A percentile compares a stretch with the other conserved stretches of the same genome.
Evolutionary conservation across 1,140 invertebrate genomes (phyloP).

Genomic region (Neotoxoptera formosana): DNA sequence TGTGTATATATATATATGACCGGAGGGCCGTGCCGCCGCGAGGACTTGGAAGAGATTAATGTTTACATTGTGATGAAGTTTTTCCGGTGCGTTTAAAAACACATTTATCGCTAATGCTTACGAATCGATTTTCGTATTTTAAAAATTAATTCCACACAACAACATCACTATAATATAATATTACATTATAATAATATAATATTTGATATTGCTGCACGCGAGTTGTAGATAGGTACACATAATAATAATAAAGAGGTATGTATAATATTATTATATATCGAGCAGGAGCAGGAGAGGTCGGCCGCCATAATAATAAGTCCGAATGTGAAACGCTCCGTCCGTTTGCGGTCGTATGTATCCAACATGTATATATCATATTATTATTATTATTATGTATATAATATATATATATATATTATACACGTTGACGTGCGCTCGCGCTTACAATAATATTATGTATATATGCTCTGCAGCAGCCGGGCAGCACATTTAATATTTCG

Average conservation of each 20-base stretch:
- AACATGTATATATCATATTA: not conserved
- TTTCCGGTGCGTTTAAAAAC: conserved; percentile 48
- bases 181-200: too few species aligned
- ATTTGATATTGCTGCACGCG: not conserved
- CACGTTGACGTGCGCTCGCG: not conserved
- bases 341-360: not conserved
- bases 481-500: conserved; percentile 20
- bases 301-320: not conserved
- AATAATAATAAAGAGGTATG: too few species aligned
- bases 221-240: too few species aligned
- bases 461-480: not conserved
- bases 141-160: conserved; percentile 14
- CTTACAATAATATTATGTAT: not conserved
- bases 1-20: not conserved
- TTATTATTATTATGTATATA: too few species aligned
- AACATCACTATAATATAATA: not conserved
- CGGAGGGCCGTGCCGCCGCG: conserved; percentile 18
- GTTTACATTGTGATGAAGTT: conserved; percentile 39
- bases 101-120: conserved; percentile 40
- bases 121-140: conserved; percentile 42
- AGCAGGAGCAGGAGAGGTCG: not conserved
- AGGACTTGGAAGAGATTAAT: conserved; percentile 13
- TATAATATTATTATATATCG: not conserved
- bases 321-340: conserved; percentile 18
- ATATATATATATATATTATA: not conserved